These are phyloP conservation scores for Scortum barcoo DNA, from an alignment of 2,113 vertebrate genomes.

Conservation along the genomic window DNA sequence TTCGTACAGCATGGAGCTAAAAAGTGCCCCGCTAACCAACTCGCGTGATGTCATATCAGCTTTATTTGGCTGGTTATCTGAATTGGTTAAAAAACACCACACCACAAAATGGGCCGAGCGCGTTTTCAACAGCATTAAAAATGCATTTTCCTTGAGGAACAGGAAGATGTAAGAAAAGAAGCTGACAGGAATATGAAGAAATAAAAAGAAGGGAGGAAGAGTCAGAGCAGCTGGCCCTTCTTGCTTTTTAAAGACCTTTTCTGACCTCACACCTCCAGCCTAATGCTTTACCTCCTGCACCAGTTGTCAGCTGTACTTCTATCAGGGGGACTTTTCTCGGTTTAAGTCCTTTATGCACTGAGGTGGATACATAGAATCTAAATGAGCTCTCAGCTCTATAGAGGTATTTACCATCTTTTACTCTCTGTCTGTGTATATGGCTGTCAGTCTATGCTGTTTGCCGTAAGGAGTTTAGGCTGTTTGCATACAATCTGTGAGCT, in stretches of 20 bases:
- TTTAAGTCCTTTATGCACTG: slow-evolving; percentile 4
- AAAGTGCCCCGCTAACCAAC: background rate
- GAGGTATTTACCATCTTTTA: background rate
- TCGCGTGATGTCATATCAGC: background rate
- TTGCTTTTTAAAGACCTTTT: slow-evolving; percentile 2
- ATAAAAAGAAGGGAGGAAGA: background rate
- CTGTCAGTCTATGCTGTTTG: slow-evolving; percentile 21
- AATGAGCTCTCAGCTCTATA: background rate
- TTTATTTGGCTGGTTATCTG: background rate
- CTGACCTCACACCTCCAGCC: slow-evolving; percentile 11
- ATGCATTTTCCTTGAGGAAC: slow-evolving; percentile 6
- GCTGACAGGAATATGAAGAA: slow-evolving; percentile 8
- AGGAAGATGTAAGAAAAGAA: background rate
- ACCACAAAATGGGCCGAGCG: background rate
- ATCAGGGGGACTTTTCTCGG: background rate
- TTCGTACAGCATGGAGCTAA: background rate
- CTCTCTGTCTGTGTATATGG: background rate
- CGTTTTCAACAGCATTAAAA: slow-evolving; percentile 15
- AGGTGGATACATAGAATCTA: slow-evolving; percentile 6
- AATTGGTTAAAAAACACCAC: background rate
- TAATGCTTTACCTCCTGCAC: background rate
- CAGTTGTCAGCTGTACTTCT: slow-evolving; percentile 23
- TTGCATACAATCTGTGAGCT: background rate
- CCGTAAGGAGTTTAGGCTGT: background rate
- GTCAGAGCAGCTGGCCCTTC: slow-evolving; percentile 11